phyloP scores from a whole-genome alignment of 2,797 vertebrate genomes.

The Calcarius lapponicus region DNA sequence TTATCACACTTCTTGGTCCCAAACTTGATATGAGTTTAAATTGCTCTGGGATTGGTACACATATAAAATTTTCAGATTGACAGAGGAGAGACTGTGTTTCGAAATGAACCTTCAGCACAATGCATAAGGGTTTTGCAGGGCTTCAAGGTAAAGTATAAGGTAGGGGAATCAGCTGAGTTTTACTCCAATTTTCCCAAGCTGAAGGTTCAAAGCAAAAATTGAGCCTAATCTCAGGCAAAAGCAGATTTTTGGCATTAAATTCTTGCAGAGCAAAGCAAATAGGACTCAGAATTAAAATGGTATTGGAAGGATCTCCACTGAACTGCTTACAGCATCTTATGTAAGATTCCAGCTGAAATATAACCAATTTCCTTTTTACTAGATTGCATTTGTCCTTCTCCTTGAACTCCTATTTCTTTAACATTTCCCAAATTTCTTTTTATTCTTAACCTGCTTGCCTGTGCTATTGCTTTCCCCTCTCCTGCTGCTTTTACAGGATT shows the following conservation, averaged over 20 bases:
- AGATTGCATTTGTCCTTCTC: neutral
- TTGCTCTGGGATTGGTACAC: neutral
- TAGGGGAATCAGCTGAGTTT: neutral
- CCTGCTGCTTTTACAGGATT: neutral
- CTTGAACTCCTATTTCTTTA: neutral
- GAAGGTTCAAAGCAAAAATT: neutral
- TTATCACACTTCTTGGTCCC: neutral
- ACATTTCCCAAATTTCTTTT: neutral
- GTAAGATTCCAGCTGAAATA: neutral
- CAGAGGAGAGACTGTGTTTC: neutral
- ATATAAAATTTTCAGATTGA: neutral
- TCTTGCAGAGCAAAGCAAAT: neutral
- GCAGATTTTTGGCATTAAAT: neutral
- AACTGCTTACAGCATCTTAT: neutral
- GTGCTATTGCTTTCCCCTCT: neutral
- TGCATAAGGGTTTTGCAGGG: neutral
- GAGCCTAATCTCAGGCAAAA: neutral
- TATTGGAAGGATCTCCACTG: neutral
- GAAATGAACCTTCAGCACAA: neutral
- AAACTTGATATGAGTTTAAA: neutral
- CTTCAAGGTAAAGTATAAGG: neutral
- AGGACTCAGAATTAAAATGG: neutral
- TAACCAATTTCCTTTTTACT: neutral
- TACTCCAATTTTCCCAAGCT: neutral
- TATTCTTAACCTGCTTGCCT: neutral